A percentile compares a stretch with the other conserved stretches of the same genome.
These are phyloP conservation scores for Drosophila mulleri DNA, from an alignment of 2,888 invertebrate genomes.

Conservation along the genomic window DNA sequence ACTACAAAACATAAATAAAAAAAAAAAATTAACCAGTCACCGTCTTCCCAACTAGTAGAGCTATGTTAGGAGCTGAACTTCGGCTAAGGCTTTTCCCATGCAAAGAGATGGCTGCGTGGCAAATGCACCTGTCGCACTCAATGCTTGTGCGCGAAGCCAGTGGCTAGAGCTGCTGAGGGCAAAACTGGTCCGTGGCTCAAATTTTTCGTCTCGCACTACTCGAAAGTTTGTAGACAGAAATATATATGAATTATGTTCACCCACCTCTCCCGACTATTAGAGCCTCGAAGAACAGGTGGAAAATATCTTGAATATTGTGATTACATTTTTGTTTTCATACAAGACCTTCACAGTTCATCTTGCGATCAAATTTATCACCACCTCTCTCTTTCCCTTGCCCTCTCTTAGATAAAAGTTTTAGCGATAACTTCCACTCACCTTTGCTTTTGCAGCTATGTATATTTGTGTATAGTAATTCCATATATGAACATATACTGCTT, in stretches of 20 bases:
- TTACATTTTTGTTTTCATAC: not conserved
- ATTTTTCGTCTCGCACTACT: not conserved
- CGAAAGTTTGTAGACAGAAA: not conserved
- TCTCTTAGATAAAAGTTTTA: not conserved
- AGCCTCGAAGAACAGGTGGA: not conserved
- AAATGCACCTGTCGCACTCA: conserved; percentile 71
- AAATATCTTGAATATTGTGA: not conserved
- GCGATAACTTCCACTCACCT: conserved; percentile 36
- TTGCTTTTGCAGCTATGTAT: conserved; percentile 18
- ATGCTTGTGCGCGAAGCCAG: conserved; percentile 53
- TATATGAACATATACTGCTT: conserved; percentile 3
- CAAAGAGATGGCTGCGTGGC: conserved; percentile 64
- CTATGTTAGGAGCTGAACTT: conserved; percentile 20
- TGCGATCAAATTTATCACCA: not conserved
- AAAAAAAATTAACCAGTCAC: conserved; percentile 45
- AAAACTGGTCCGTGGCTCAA: conserved; percentile 30
- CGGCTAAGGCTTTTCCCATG: conserved; percentile 11
- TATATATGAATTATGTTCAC: not conserved
- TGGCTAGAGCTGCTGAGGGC: conserved; percentile 5
- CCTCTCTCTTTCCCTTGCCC: not conserved
- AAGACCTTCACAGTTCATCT: not conserved
- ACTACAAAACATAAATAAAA: not conserved
- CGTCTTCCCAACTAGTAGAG: conserved; percentile 27
- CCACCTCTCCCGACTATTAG: not conserved
- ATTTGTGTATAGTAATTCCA: conserved; percentile 25